phyloP scores from a whole-genome alignment of 53 echinoderm and acorn worm genomes.

The Actinopyga echinites region DNA sequence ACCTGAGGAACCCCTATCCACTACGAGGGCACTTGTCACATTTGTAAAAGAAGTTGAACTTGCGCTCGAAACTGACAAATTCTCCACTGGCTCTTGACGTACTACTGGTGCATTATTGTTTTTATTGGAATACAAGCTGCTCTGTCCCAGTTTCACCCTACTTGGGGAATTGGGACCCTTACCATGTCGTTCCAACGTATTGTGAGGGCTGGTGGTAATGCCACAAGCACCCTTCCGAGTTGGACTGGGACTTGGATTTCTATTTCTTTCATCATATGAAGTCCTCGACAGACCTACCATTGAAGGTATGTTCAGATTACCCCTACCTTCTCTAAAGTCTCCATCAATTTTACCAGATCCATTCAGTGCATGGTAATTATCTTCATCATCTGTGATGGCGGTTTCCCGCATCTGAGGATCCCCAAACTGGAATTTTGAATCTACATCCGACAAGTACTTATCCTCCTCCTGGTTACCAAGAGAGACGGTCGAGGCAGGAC shows the following conservation, averaged over 20 bases:
- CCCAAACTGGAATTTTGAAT: slow-evolving; percentile 62
- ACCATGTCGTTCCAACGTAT: slow-evolving; percentile 65
- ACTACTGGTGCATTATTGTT: slow-evolving; percentile 52
- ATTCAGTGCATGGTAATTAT: slow-evolving; percentile 57
- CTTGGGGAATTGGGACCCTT: slow-evolving; percentile 76
- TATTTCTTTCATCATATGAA: slow-evolving; percentile 70
- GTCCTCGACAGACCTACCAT: slow-evolving; percentile 78
- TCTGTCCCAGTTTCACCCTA: slow-evolving; percentile 83
- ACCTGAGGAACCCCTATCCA: slow-evolving; percentile 58
- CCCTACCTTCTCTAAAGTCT: not conserved
- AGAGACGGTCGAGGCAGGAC: slow-evolving; percentile 66
- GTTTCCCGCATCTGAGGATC: slow-evolving; percentile 73
- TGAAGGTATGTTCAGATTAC: slow-evolving; percentile 7
- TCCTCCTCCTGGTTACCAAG: slow-evolving; percentile 49
- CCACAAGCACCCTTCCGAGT: slow-evolving; percentile 69
- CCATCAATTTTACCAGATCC: slow-evolving; percentile 63
- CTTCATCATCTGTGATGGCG: slow-evolving; percentile 79
- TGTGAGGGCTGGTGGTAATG: slow-evolving; percentile 77
- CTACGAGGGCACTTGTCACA: slow-evolving; percentile 65
- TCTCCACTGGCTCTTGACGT: slow-evolving; percentile 48
- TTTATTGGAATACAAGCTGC: slow-evolving; percentile 87
- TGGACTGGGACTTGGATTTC: slow-evolving; percentile 59
- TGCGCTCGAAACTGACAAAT: slow-evolving; percentile 64
- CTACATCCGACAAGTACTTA: slow-evolving; percentile 18
- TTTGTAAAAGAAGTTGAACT: slow-evolving; percentile 73